Base-by-base conservation (phyloP, 2,113 vertebrate species). In the Plotosus lineatus region DNA sequence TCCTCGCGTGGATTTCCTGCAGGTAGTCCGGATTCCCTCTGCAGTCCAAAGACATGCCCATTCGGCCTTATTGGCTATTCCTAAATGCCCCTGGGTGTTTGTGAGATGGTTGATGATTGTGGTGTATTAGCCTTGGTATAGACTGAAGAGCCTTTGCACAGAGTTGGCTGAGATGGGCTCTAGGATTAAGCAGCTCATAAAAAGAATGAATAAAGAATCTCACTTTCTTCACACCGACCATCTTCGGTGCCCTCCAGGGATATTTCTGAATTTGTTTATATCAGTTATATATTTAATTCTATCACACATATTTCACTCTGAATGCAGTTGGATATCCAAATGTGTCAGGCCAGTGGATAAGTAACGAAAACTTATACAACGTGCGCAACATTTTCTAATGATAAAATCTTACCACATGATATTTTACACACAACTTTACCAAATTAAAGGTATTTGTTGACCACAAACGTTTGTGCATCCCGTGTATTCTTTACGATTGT, bases 361-460 rank as follows among this genome's bases (percentile, higher is more conserved):
- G 44, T 40, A 0, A 40, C 55, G 56, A 38, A 79, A 21, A 40
- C 11, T 26, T 36, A 79, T 83, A 12, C n/a, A 68, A 75, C 75
- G 33, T 65, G 44, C 71, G 53, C 33, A 63, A 21, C 38, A 19
- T 50, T 72, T 84, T 81, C 74, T 72, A 77, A 55, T 14, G 33
- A 48, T 65, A 46, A 36, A 50, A 77, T 17, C 69, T 77, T 81
- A 46, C 21, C 79, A 81, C 48, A 55, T 65, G n/a, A 28, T 74
- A 73, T 84, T 81, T 77, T 84, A 73, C 83, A 84, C 74, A 81
- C 55, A 51, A 14, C 31, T 77, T 40, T 55, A 48, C 58, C 48
- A 69, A 51, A 84, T 68, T 81, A 81, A 84, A 84, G 31, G 40
- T 81, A 74, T 58, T 77, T 77, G 44, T 80, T 40, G 61, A 56